Evolutionary conservation across 2,888 invertebrate species (phyloP), one percentile per base, ranked within the genome.

Genomic region (Nowickia ferox): DNA sequence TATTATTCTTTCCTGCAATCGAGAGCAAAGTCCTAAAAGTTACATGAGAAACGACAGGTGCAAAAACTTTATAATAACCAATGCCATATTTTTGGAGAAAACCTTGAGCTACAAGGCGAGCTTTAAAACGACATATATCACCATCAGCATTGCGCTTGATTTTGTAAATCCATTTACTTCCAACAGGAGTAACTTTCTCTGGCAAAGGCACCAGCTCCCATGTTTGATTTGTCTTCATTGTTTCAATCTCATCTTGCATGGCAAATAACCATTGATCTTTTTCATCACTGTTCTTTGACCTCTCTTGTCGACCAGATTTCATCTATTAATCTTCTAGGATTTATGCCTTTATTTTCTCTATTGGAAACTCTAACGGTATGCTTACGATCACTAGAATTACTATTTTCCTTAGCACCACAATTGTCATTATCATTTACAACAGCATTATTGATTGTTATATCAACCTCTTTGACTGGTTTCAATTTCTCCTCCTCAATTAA

Each of bases 81-180:
- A 30, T 30, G 4, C 30, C 30, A 4, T 30, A 30, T 30, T 30
- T 30, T 30, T 84, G 87, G 9, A 51, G 61, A 65, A 81, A 86
- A 0, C 82, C 87, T 40, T 86, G 81, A 38, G 79, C 82, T 84
- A 30, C 83, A 40, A 86, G 74, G 15, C 83, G 48, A 15, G 81
- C 87, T 71, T 87, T 84, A 13, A 55, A 86, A 51, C 83, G 68
- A n/a, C 13, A 13, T 4, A 88, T 66, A 15, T 84, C 61, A n/a
- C 88, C 88, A 69, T 87, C 71, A 13, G 53, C 51, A 51, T 77
- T 66, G 0, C 71, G 19, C 40, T 83, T 83, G 2, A 83, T 5
- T 66, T 84, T 84, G 13, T 55, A 84, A 4, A 88, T 83, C 87
- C 88, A 89, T 84, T 88, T 89, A 51, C 87, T 75, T n/a, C 85